Conservation (phyloP, 1,140 invertebrate genomes). For the Drosophila tristis region DNA sequence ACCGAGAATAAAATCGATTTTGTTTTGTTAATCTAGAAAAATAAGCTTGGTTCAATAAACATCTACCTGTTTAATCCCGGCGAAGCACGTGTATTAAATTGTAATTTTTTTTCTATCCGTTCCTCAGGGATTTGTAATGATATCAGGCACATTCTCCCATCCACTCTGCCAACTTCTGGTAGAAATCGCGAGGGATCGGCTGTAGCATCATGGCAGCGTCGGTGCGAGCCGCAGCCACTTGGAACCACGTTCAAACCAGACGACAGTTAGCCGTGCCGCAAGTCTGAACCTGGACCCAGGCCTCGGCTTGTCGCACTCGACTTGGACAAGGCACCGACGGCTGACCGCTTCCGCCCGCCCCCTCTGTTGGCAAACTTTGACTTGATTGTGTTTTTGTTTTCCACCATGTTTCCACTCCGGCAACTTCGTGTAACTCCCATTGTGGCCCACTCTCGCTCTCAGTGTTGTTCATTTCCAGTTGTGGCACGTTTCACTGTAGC, state of each 20-base stretch:
- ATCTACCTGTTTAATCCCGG: too few relatives aligned
- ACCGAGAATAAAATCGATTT: too few relatives aligned
- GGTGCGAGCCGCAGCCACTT: constrained; percentile 15
- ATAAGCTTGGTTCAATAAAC: too few relatives aligned
- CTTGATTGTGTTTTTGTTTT: constrained; percentile 78
- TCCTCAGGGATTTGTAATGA: too few relatives aligned
- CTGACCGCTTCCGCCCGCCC: constrained; percentile 17
- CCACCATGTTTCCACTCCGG: constrained; percentile 62
- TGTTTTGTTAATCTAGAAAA: too few relatives aligned
- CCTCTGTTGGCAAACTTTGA: constrained; percentile 33
- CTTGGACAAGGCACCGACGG: constrained; percentile 22
- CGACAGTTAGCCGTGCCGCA: neutral
- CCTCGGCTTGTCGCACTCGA: constrained; percentile 34
- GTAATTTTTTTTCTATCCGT: too few relatives aligned
- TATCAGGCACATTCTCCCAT: too few relatives aligned
- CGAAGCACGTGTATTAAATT: too few relatives aligned
- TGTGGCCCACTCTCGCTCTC: constrained; percentile 6
- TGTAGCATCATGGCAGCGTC: too few relatives aligned
- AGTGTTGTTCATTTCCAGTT: constrained; percentile 30
- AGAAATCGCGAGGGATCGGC: too few relatives aligned
- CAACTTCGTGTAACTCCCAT: constrained; percentile 56
- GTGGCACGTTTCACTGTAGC: constrained; percentile 73
- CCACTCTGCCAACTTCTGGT: too few relatives aligned
- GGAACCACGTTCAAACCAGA: constrained; percentile 21
- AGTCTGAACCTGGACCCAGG: neutral